Base-by-base conservation (phyloP, 2,797 vertebrate genomes). In the Sitta carolinensis region DNA sequence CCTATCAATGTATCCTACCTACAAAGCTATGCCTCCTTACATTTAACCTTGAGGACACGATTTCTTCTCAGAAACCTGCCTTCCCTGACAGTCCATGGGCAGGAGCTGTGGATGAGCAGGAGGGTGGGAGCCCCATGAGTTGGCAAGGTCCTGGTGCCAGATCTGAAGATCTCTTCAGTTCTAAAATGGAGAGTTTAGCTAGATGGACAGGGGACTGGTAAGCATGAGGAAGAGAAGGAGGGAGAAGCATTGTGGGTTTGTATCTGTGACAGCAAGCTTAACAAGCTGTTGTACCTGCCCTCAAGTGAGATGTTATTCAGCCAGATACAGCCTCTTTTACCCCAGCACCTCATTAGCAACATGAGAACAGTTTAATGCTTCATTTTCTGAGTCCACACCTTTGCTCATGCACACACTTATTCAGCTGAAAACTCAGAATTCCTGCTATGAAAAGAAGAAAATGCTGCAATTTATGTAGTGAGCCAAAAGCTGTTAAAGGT, bases 41-140 rank as follows among this genome's bases (percentile, higher is more conserved):
- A 14, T 30, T 63, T 70, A 58, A 70, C 18, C 12, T 58, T 62
- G 48, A n/a, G 27, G 17, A 4, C 42, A 27, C 0, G 0, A 36
- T n/a, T 84, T 59, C n/a, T 70, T 70, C 45, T 74, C 3, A 7
- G 34, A 61, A 75, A 66, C 7, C n/a, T 34, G 18, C 17, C 64
- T 63, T 72, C 40, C 20, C 42, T 32, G 7, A 18, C 9, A 43
- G 10, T 20, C 48, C 29, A 5, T 4, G 4, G 50, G 14, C 87
- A 76, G 38, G 32, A 57, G 22, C 7, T 54, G 19, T 51, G 40
- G 30, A 19, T 55, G 40, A 51, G 11, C 11, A 17, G 42, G 0
- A 3, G 11, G 13, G 6, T 61, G 16, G 26, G 13, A 75, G 19
- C 3, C 34, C 32, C 3, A 5, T 1, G 2, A 38, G 27, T 3